Conservation (phyloP, 2,113 vertebrate species). For the Tupaia tana region DNA sequence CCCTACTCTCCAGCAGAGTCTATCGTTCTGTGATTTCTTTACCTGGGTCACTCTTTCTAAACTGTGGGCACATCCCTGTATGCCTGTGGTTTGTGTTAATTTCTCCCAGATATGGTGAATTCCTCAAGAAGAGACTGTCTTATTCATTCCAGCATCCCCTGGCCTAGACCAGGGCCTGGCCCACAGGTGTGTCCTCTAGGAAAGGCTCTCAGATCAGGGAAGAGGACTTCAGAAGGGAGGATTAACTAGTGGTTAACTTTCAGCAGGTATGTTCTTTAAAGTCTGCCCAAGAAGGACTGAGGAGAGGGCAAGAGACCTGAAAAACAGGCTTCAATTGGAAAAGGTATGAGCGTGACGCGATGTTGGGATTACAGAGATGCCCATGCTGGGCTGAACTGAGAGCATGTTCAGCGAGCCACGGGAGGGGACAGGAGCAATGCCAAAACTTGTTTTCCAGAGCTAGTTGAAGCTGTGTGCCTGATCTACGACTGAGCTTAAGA, state of each 20-base stretch:
- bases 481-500: background rate
- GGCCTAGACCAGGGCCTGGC: background rate
- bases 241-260: accelerated
- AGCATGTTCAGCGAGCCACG: background rate
- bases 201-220: background rate
- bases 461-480: background rate
- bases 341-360: accelerated
- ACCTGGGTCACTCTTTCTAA: background rate
- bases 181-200: background rate
- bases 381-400: background rate
- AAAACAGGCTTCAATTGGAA: background rate
- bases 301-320: background rate
- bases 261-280: background rate
- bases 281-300: background rate
- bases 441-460: background rate
- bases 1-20: background rate
- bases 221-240: background rate
- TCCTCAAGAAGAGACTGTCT: background rate
- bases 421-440: background rate
- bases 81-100: background rate
- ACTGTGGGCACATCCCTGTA: accelerated
- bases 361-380: background rate
- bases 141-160: background rate
- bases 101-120: background rate
- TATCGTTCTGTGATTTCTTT: background rate